Percentiles rank a stretch among this genome's conserved stretches.
Conservation (phyloP, 2,797 vertebrate species). For the Phyllotis vaccarum region DNA sequence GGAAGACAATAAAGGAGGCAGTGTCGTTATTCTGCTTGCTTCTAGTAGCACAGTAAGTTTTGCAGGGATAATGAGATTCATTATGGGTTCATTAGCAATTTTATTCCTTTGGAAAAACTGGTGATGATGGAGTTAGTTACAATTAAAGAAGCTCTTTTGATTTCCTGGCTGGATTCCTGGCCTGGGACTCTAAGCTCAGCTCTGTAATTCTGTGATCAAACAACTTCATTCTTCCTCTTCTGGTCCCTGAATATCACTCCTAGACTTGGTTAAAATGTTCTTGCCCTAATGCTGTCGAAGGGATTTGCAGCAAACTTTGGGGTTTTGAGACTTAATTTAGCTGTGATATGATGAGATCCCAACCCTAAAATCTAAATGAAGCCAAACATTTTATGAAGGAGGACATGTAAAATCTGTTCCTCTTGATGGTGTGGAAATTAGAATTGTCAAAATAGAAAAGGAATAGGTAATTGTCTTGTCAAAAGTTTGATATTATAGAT, state of each 20-base stretch:
- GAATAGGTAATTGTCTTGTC: constrained; percentile 52
- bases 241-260: constrained; percentile 57
- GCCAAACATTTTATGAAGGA: constrained; percentile 68
- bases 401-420: constrained; percentile 65
- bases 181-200: constrained; percentile 42
- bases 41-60: constrained; percentile 34
- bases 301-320: constrained; percentile 69
- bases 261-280: constrained; percentile 68
- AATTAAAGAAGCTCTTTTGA: constrained; percentile 55
- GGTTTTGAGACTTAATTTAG: constrained; percentile 69
- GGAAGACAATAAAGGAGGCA: constrained; percentile 56
- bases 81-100: constrained; percentile 59
- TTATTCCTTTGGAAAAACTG: constrained; percentile 73
- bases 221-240: constrained; percentile 60
- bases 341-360: constrained; percentile 57
- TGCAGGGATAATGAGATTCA: constrained; percentile 60
- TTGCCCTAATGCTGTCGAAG: constrained; percentile 51
- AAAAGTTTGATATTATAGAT: constrained; percentile 38
- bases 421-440: constrained; percentile 65
- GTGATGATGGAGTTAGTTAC: constrained; percentile 53
- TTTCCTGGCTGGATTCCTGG: constrained; percentile 52
- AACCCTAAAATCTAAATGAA: constrained; percentile 62
- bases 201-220: constrained; percentile 62
- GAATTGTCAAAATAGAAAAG: constrained; percentile 56
- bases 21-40: constrained; percentile 22